Evolutionary conservation across 2,113 vertebrate species (phyloP), one percentile per base, ranked within the genome.

Genomic region (Lasiurus borealis): DNA sequence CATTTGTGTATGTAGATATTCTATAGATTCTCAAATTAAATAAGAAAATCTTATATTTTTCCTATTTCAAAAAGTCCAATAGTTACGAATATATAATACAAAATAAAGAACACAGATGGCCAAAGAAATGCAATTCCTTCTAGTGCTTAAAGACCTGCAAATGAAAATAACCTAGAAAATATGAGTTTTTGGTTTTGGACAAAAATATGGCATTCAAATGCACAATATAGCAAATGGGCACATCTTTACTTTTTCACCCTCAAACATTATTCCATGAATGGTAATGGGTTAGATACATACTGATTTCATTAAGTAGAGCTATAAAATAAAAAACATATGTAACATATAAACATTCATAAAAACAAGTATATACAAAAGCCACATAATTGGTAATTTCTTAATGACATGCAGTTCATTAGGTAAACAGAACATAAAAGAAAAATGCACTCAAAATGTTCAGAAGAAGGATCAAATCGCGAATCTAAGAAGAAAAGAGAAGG

Each of bases 121-220:
- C 29, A 81, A 84, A 62, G 50, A 83, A 29, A 80, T 19, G 11
- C 27, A 66, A 80, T 72, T 40, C 15, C 2, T 40, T 29, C 2
- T 46, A 31, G 5, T 31, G 6, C 4, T 85, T 68, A 85, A 82
- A 76, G 19, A 15, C 0, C 5, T 87, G 0, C 0, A 72, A 71
- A 44, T 91, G 50, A 71, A 77, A 77, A 40, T 57, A 73, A 85
- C 76, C 89, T 8, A 46, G 31, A 75, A 91, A 59, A 25, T 48
- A 18, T 3, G 5, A 62, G n/a, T n/a, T 81, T 91, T 6, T 19
- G 19, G 2, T 71, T 64, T 48, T 11, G 6, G 29, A 46, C 0
- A 83, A 82, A 92, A 93, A 2, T 44, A 75, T 91, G 4, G 1
- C 50, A 87, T 66, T 90, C 78, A 85, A 69, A 78, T 75, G 57